phyloP scores from a whole-genome alignment of 2,113 vertebrate species.

The Tragelaphus strepsiceros region DNA sequence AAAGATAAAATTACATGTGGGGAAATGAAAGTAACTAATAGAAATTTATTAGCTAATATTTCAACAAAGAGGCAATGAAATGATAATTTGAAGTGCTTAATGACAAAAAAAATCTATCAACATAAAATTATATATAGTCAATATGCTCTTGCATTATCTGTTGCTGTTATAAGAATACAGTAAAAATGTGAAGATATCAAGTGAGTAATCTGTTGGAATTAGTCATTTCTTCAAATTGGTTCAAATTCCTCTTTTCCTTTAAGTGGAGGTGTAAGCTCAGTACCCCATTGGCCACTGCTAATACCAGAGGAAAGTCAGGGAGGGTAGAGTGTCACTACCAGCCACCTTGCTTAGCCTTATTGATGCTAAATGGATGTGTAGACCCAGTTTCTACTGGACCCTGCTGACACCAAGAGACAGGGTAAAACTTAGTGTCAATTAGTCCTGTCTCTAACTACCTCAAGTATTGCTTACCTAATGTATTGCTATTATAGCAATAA shows the following conservation, averaged over 20 bases:
- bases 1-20: background rate
- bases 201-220: background rate
- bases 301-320: background rate
- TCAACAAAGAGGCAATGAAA: background rate
- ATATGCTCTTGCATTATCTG: background rate
- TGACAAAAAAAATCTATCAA: background rate
- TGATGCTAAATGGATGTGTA: background rate
- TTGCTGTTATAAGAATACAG: background rate
- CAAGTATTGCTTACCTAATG: background rate
- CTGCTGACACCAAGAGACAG: background rate
- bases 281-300: background rate
- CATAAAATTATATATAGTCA: background rate
- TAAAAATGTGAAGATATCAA: background rate
- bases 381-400: fast-evolving
- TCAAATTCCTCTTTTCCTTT: background rate
- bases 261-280: background rate
- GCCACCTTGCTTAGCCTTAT: background rate
- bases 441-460: background rate
- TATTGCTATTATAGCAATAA: no score
- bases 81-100: background rate
- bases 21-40: background rate
- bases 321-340: background rate
- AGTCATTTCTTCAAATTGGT: background rate
- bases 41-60: background rate
- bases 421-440: no score